Evolutionary conservation across 2,888 invertebrate genomes (phyloP).

Genomic region (Erebia aethiops): DNA sequence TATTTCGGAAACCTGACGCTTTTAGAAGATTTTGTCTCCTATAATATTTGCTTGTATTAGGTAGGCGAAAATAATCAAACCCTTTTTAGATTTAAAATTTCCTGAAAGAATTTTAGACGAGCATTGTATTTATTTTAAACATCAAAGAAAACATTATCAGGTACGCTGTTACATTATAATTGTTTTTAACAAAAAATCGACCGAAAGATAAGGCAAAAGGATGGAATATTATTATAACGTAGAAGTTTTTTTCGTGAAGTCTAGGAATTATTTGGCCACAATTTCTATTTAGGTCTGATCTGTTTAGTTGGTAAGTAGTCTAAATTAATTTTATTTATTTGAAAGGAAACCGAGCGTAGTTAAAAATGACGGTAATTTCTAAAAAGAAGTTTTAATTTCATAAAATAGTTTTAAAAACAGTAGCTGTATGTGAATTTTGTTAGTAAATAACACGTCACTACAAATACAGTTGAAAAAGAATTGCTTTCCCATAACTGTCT

Average conservation of each 20-base stretch:
- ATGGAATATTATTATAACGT: neutral
- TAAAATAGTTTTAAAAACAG: no score
- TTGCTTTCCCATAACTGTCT: neutral
- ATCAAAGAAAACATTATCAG: slow-evolving; percentile 47
- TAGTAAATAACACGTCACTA: neutral
- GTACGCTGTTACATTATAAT: slow-evolving; percentile 47
- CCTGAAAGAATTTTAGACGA: neutral
- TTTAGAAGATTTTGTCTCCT: no score
- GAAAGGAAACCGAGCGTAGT: neutral
- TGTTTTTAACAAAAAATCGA: neutral
- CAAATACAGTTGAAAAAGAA: neutral
- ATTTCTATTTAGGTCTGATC: neutral
- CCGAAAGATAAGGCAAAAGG: neutral
- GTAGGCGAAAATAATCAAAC: no score
- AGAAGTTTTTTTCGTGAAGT: slow-evolving; percentile 9
- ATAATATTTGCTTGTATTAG: no score
- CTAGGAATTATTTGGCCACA: slow-evolving; percentile 33
- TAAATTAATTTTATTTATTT: neutral
- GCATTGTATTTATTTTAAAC: neutral
- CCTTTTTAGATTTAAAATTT: neutral
- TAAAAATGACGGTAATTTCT: neutral
- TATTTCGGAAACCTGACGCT: no score
- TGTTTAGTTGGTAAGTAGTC: neutral
- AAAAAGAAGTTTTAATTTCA: no score
- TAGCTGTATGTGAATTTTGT: neutral